These are phyloP conservation scores for Chymomyza amoena DNA, from an alignment of 2,888 invertebrate species.

Conservation along the genomic window DNA sequence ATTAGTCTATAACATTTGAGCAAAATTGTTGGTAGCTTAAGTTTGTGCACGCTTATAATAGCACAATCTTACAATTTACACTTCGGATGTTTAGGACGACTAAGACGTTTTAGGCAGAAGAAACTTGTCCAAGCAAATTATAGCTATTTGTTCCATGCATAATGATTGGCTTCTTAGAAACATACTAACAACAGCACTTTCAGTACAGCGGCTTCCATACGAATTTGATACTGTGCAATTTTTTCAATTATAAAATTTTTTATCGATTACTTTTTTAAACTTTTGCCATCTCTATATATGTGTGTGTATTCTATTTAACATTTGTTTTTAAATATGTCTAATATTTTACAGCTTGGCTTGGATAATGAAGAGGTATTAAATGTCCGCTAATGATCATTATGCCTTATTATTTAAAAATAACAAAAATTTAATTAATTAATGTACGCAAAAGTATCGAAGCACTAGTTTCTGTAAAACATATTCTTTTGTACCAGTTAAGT, in stretches of 20 bases:
- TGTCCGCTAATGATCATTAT: constrained; percentile 46
- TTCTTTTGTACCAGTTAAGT: not conserved
- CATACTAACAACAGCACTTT: not conserved
- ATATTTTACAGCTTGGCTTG: constrained; percentile 92
- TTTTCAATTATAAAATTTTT: not conserved
- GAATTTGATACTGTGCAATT: not conserved
- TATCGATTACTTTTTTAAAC: constrained; percentile 9
- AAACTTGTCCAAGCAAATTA: not conserved
- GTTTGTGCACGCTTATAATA: not conserved
- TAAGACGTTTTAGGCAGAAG: not conserved
- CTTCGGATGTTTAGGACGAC: not conserved
- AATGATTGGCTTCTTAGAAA: not conserved
- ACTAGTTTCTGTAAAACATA: not conserved
- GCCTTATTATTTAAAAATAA: constrained; percentile 2
- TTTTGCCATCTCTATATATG: constrained; percentile 11
- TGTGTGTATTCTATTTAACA: constrained; percentile 40
- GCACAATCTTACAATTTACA: not conserved
- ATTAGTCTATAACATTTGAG: not conserved
- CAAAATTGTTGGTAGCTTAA: not conserved
- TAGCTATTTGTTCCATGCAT: not conserved
- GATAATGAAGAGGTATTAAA: constrained; percentile 92
- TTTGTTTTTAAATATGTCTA: constrained; percentile 13
- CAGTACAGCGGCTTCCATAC: not conserved
- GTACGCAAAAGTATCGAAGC: not conserved
- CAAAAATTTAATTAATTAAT: not conserved